Conservation (phyloP, 2,888 invertebrate species). For the Orthonevra nobilis region DNA sequence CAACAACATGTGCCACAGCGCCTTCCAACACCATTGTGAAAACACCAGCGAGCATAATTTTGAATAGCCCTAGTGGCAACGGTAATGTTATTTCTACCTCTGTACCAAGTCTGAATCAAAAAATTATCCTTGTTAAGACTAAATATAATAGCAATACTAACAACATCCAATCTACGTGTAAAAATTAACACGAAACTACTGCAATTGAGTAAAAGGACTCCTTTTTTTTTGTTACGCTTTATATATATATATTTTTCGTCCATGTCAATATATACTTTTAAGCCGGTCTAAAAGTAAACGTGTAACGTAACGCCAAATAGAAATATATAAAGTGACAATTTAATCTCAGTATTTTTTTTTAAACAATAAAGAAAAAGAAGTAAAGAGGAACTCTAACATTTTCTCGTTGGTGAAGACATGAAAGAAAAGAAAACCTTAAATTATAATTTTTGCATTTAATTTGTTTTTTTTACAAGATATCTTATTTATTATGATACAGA, state of each 20-base stretch:
- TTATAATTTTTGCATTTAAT: slow-evolving; percentile 58
- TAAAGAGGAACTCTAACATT: slow-evolving; percentile 15
- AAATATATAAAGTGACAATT: slow-evolving; percentile 59
- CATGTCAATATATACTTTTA: slow-evolving; percentile 37
- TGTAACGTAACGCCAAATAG: slow-evolving; percentile 29
- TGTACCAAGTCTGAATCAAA: slow-evolving; percentile 74
- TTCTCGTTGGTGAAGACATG: slow-evolving; percentile 35
- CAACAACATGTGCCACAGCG: slow-evolving; percentile 29
- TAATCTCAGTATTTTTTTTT: slow-evolving; percentile 50
- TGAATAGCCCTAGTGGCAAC: slow-evolving; percentile 46
- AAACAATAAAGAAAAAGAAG: slow-evolving; percentile 10
- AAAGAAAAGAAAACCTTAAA: slow-evolving; percentile 24
- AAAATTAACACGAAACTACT: slow-evolving; percentile 37
- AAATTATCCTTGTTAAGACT: slow-evolving; percentile 77
- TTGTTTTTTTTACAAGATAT: slow-evolving; percentile 42
- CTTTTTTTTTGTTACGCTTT: slow-evolving; percentile 47
- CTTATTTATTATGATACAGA: slow-evolving; percentile 58
- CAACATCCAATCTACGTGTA: slow-evolving; percentile 64
- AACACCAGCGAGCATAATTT: slow-evolving; percentile 60
- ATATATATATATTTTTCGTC: slow-evolving; percentile 47
- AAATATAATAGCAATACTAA: slow-evolving; percentile 68
- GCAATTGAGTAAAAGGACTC: no score
- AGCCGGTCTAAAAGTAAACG: slow-evolving; percentile 49
- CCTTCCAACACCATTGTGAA: slow-evolving; percentile 40
- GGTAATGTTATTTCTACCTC: slow-evolving; percentile 63